Conservation (phyloP, 37 sponge, comb jelly and placozoan genomes). For the Haliclona indistincta region DNA sequence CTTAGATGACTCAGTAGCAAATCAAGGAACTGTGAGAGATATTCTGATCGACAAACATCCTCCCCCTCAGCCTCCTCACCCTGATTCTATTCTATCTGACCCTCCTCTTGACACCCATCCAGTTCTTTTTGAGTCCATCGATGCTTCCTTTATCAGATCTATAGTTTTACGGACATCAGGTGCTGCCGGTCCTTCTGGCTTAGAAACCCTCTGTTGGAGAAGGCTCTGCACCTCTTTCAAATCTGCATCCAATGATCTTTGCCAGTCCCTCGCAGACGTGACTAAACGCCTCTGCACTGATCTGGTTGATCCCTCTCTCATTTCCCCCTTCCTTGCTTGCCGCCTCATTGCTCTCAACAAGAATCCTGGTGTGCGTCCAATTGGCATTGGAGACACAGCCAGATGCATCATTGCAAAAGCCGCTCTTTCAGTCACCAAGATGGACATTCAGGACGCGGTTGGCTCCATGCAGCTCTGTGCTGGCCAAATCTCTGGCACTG, state of each 20-base stretch:
- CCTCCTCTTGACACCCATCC: conserved; percentile 21
- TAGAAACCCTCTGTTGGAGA: conserved; percentile 37
- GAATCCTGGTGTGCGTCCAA: conserved; percentile 49
- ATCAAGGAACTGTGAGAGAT: conserved; percentile 2
- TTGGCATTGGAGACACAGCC: conserved; percentile 46
- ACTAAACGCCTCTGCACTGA: conserved; percentile 30
- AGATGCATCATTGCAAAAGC: conserved; percentile 45
- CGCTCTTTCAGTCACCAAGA: conserved; percentile 11
- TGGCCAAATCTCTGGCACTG: conserved; percentile 50
- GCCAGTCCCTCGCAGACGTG: conserved; percentile 36
- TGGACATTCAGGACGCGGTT: conserved; percentile 30
- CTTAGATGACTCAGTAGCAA: neutral
- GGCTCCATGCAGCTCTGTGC: conserved; percentile 60
- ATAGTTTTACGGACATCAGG: conserved; percentile 30
- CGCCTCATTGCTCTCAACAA: conserved; percentile 64
- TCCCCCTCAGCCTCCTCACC: neutral
- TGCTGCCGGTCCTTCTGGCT: conserved; percentile 52
- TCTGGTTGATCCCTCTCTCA: conserved; percentile 31
- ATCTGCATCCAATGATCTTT: conserved; percentile 37
- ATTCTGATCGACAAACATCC: conserved; percentile 35
- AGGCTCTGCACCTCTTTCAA: conserved; percentile 36
- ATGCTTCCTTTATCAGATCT: conserved; percentile 21
- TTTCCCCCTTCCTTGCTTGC: conserved; percentile 40
- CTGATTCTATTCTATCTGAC: neutral
- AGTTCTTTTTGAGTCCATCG: conserved; percentile 40